Base-by-base conservation (phyloP, 30 jellyfish, hydroid and myxozoan genomes). In the Chrysaora quinquecirrha region DNA sequence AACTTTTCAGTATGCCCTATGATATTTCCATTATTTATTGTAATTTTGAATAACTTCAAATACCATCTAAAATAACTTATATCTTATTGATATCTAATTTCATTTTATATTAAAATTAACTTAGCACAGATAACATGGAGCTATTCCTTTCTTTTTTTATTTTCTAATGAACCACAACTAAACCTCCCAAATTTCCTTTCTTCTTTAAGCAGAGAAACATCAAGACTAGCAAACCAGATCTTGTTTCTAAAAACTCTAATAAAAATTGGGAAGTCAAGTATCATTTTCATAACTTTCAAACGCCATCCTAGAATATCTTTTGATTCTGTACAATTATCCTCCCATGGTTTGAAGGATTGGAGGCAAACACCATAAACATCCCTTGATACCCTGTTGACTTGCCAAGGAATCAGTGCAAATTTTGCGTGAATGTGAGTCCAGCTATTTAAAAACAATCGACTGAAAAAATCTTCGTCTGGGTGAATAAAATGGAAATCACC, bases 401-500 rank as follows among this genome's bases (percentile, higher is more conserved):
- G 95, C 95, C 95, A 84, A 2, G 83, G 87, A 1, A 84, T 71
- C 38, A 71, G 18, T 18, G 95, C 95, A 63, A 50, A 84, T 30
- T 84, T 84, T 7, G 76, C 54, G 34, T 84, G 87, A 10, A 84
- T 84, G 50, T 84, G 95, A 38, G 95, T 84, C 95, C 95, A 84
- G 27, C 46, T 82, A 56, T 30, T 65, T 10, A 32, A 28, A 34
- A 84, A 84, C 11, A 72, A 64, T 33, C 47, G 62, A 0, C 86
- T 71, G 32, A 84, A 43, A 46, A 72, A 71, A 22, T 84, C 95
- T 20, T 30, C 95, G 23, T 84, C 95, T 1, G 95, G 95, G 27
- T 62, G 76, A 46, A 84, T 63, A 32, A 71, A 73, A 30, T 84
- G 82, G 29, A 21, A 1, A 4, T 74, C 23, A 3, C 48, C 63